Conservation (phyloP, 2,797 vertebrate genomes). For the Mus caroli region DNA sequence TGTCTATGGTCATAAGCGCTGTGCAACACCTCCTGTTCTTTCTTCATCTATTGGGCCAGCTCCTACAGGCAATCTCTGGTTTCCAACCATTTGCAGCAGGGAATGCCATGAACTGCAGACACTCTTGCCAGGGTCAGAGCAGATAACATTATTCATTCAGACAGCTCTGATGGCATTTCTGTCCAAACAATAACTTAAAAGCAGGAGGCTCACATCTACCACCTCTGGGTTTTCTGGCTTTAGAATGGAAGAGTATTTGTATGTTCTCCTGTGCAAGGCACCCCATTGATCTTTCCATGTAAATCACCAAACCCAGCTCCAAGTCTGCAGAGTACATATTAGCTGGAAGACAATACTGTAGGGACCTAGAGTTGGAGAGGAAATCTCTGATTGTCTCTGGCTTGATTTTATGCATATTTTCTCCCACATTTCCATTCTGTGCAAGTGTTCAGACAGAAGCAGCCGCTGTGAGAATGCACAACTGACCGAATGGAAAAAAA, state of each 20-base stretch:
- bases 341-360: slow-evolving; percentile 27
- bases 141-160: slow-evolving; percentile 5
- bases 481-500: slow-evolving; percentile 54
- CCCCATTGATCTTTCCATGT: background rate
- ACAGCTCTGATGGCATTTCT: background rate
- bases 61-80: background rate
- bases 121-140: background rate
- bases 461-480: slow-evolving; percentile 25
- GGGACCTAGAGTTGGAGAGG: slow-evolving; percentile 33
- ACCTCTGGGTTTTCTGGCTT: background rate
- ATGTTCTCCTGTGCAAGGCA: background rate
- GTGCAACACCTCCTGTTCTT: background rate
- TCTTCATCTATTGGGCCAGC: background rate
- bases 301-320: background rate
- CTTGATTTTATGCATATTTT: slow-evolving; percentile 54
- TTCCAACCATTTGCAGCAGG: background rate
- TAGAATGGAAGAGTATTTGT: background rate
- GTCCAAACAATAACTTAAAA: background rate
- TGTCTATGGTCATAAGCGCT: background rate
- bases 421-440: slow-evolving; percentile 32
- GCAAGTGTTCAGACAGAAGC: background rate
- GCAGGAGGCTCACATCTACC: background rate
- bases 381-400: slow-evolving; percentile 42
- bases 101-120: background rate
- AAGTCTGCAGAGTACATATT: background rate